Evolutionary conservation across 2,888 invertebrate genomes (phyloP).

Genomic region (Trissoscelio sp.): DNA sequence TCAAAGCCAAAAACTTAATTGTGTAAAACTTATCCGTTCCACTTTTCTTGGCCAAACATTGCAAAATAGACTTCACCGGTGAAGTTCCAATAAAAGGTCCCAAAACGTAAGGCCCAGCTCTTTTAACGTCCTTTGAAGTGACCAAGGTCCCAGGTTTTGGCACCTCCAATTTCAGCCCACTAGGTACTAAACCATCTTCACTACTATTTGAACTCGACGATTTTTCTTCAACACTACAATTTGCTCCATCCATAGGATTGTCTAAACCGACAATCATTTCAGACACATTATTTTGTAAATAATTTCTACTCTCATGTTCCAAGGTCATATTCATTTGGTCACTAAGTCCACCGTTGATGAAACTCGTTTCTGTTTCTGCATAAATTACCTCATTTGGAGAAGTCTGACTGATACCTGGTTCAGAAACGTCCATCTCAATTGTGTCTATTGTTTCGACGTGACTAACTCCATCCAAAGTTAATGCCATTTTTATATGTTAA

Average conservation of each 20-base stretch:
- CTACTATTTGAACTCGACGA: background rate
- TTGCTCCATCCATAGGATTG: slow-evolving; percentile 1
- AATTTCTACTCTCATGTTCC: slow-evolving; percentile 31
- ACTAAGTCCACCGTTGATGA: slow-evolving; percentile 37
- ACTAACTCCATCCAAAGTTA: slow-evolving; percentile 18
- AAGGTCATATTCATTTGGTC: slow-evolving; percentile 9
- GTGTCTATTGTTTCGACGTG: slow-evolving; percentile 70
- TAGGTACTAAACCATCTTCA: slow-evolving; percentile 6
- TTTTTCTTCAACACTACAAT: slow-evolving; percentile 21
- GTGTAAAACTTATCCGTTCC: slow-evolving; percentile 89
- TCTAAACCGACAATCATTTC: slow-evolving; percentile 46
- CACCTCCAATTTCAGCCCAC: slow-evolving; percentile 81
- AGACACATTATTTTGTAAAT: slow-evolving; percentile 43
- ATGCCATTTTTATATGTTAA: slow-evolving; percentile 17
- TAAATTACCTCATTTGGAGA: slow-evolving; percentile 58
- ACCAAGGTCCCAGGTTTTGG: slow-evolving; percentile 85
- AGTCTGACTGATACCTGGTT: slow-evolving; percentile 49
- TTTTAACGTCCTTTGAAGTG: slow-evolving; percentile 85
- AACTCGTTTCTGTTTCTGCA: slow-evolving; percentile 57
- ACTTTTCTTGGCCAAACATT: slow-evolving; percentile 89
- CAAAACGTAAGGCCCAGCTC: slow-evolving; percentile 88
- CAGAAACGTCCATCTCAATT: slow-evolving; percentile 36
- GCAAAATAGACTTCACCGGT: slow-evolving; percentile 90
- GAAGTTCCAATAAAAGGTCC: slow-evolving; percentile 89
- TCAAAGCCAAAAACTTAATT: slow-evolving; percentile 86